Evolutionary conservation across 2,888 invertebrate genomes (phyloP), one percentile per base, ranked within the genome.

Genomic region (Diploptera punctata): DNA sequence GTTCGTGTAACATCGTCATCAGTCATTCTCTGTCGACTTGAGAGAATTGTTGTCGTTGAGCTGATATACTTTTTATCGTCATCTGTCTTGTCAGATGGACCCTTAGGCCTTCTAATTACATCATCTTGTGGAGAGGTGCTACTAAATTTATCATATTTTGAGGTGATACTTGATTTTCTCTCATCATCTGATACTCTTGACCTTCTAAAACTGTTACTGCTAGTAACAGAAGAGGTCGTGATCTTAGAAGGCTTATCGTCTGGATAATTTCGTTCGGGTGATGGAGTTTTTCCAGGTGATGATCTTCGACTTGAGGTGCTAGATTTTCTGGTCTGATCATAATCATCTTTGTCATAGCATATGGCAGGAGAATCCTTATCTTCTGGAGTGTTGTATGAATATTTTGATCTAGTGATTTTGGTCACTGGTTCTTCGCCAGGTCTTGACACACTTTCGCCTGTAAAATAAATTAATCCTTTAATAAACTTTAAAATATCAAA

Each of bases 361-460:
- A 68, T 68, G 13, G 74, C 68, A 18, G 69, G 54, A 26, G 68
- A 68, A 26, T 31, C 71, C 26, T 75, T 75, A 10, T 76, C 75
- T 57, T 76, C 74, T 5, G 78, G 77, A n/a, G 77, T 77, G 49
- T 78, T 75, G 74, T 80, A 80, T 65, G 91, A 90, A 82, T 91
- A 92, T 76, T 90, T 88, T 9, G 91, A 90, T 75, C 91, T 88
- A 74, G 90, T 90, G 49, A 92, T 87, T 72, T 89, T 87, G 61
- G 91, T 91, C 65, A 87, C 86, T 0, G 92, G 91, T 79, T 88
- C 89, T 57, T 88, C 84, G 44, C 91, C 91, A 83, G 68, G 90
- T 90, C 79, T 89, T 87, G 77, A 91, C 86, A 76, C 91, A 88
- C 90, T 90, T 78, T 91, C 90, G 82, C 92, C 92, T 92, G 82